Conservation (phyloP, 1,140 invertebrate species). For the Lepeophtheirus salmonis region DNA sequence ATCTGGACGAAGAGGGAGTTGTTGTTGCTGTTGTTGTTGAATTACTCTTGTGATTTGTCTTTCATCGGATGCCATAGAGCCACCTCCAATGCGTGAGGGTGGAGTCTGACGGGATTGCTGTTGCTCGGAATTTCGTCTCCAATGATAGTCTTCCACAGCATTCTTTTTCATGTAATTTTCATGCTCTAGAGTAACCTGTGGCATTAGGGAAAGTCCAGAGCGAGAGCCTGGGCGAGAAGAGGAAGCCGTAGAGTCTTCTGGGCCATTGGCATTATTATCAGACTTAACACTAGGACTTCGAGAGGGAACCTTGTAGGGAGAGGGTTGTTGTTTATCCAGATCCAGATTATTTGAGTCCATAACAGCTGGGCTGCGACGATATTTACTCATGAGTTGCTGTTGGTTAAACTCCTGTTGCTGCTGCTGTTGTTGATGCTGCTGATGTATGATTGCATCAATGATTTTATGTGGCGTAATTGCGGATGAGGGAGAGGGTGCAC, state of each 20-base stretch:
- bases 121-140: too few relatives aligned
- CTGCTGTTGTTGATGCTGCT: not conserved
- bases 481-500: not conserved
- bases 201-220: not conserved
- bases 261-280: not conserved
- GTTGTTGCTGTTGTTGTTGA: not conserved
- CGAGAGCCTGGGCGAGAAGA: not conserved
- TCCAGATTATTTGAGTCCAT: too few relatives aligned
- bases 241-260: not conserved
- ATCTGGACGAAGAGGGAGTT: not conserved
- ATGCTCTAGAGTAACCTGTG: not conserved
- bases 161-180: not conserved
- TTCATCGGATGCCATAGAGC: not conserved
- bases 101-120: not conserved
- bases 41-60: constrained; percentile 12
- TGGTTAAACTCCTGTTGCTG: not conserved
- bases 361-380: not conserved
- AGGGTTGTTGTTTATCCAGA: too few relatives aligned
- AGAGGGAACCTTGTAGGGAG: too few relatives aligned
- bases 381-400: not conserved
- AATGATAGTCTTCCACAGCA: not conserved
- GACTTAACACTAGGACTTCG: not conserved
- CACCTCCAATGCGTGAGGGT: not conserved
- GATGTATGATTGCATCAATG: not conserved
- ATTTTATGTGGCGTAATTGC: not conserved